Conservation (phyloP, 1,140 invertebrate genomes). For the Matsumurasca onukii region DNA sequence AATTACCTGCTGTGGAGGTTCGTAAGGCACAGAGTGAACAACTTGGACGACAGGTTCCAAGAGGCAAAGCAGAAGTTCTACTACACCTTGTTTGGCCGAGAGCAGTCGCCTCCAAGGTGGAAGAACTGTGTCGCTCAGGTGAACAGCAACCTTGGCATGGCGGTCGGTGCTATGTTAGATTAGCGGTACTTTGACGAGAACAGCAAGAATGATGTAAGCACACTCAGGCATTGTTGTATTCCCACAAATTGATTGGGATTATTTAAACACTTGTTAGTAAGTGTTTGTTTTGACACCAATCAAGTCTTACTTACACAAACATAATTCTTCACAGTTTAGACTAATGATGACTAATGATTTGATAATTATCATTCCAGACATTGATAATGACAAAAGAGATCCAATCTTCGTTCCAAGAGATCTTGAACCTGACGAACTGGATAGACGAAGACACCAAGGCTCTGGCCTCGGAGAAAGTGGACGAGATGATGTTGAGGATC, state of each 20-base stretch:
- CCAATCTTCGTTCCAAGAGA: slow-evolving; percentile 71
- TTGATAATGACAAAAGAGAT: slow-evolving; percentile 83
- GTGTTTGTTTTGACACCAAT: background rate
- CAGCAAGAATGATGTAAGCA: slow-evolving; percentile 73
- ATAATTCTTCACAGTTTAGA: too few species aligned
- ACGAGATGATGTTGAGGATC: slow-evolving; percentile 81
- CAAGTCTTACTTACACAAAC: background rate
- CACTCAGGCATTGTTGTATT: too few species aligned
- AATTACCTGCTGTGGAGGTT: slow-evolving; percentile 88
- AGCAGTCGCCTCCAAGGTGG: slow-evolving; percentile 75
- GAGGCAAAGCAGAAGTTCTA: slow-evolving; percentile 64
- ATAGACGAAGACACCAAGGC: slow-evolving; percentile 78
- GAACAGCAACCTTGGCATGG: slow-evolving; percentile 83
- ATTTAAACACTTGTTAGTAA: too few species aligned
- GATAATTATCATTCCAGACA: slow-evolving; percentile 57
- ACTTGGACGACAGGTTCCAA: slow-evolving; percentile 77
- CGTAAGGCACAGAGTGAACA: slow-evolving; percentile 80
- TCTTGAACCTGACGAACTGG: slow-evolving; percentile 73
- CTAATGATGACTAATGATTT: background rate
- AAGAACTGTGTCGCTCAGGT: slow-evolving; percentile 80
- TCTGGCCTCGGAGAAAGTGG: slow-evolving; percentile 77
- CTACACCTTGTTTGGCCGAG: slow-evolving; percentile 68
- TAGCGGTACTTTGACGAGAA: slow-evolving; percentile 80
- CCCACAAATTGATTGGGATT: too few species aligned
- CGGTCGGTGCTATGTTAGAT: slow-evolving; percentile 80